Evolutionary conservation across 2,113 vertebrate genomes (phyloP), one percentile per base, ranked within the genome.

Genomic region (Macrotus californicus): DNA sequence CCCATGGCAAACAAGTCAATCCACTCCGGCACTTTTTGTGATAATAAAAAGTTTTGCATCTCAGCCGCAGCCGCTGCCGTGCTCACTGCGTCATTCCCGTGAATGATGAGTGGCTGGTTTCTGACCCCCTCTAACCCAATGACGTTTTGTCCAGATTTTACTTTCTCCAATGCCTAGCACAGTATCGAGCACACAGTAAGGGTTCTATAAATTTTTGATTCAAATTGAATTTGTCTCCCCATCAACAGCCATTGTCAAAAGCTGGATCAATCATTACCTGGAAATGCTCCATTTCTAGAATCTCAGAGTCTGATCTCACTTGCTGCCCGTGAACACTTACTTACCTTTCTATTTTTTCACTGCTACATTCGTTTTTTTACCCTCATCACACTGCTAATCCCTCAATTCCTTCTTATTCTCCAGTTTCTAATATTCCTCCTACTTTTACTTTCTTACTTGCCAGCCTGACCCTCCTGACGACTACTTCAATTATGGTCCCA

Each of bases 1-100:
- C 34, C 91, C 79, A 48, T 89, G 56, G 72, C 88, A 96, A 96
- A 92, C 73, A 87, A 92, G 41, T 87, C 84, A 64, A 73, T 84
- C 59, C 31, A 75, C 70, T 88, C 66, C 91, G 90, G 89, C 46
- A 75, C 46, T 79, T 72, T 59, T 66, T 80, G 34, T 13, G 64
- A 12, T 41, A 61, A 87, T 43, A 73, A 89, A 87, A 85, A 48
- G 16, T 31, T 67, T 24, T 24, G 1, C 31, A 46, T 72, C 66
- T 61, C 29, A 56, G 54, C 31, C 22, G 52, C 48, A 69, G 81
- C 70, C 52, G 46, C 0, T 52, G 29, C 50, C 36, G 29, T 13
- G 56, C 54, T 50, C 48, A 75, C 36, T 50, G 24, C 56, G 48
- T 16, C 67, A 69, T 2, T 72, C 76, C 52, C 1, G 29, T 31